Evolutionary conservation across 2,888 invertebrate species (phyloP).

Genomic region (Cordilura impudica): DNA sequence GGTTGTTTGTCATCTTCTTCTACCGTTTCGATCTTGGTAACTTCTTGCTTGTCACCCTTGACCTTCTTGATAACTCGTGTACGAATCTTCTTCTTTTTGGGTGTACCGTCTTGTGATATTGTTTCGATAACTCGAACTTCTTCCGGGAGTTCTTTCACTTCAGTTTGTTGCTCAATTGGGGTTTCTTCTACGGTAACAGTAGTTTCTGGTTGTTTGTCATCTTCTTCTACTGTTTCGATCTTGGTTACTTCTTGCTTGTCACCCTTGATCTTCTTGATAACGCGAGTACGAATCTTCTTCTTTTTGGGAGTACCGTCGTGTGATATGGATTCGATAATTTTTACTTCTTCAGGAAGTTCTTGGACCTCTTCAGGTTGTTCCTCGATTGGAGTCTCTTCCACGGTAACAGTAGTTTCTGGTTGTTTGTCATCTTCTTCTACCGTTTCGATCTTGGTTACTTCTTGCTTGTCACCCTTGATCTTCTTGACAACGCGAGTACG

Average conservation of each 20-base stretch:
- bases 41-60: slow-evolving; percentile 66
- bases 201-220: slow-evolving; percentile 72
- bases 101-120: slow-evolving; percentile 75
- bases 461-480: slow-evolving; percentile 73
- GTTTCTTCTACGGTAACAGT: slow-evolving; percentile 75
- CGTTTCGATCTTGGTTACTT: slow-evolving; percentile 76
- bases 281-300: slow-evolving; percentile 63
- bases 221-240: slow-evolving; percentile 75
- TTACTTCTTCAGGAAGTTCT: slow-evolving; percentile 64
- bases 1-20: slow-evolving; percentile 71
- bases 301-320: slow-evolving; percentile 66
- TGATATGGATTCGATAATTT: slow-evolving; percentile 67
- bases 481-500: slow-evolving; percentile 74
- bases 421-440: slow-evolving; percentile 75
- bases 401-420: slow-evolving; percentile 71
- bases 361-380: slow-evolving; percentile 27
- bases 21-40: slow-evolving; percentile 72
- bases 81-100: slow-evolving; percentile 72
- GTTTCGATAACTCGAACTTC: slow-evolving; percentile 75
- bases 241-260: slow-evolving; percentile 71
- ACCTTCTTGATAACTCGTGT: slow-evolving; percentile 72
- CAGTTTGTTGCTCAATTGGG: slow-evolving; percentile 72
- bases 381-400: slow-evolving; percentile 63
- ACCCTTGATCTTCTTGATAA: slow-evolving; percentile 61
- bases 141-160: slow-evolving; percentile 66